Evolutionary conservation across 2,113 vertebrate species (phyloP).

Genomic region (Salvator merianae): DNA sequence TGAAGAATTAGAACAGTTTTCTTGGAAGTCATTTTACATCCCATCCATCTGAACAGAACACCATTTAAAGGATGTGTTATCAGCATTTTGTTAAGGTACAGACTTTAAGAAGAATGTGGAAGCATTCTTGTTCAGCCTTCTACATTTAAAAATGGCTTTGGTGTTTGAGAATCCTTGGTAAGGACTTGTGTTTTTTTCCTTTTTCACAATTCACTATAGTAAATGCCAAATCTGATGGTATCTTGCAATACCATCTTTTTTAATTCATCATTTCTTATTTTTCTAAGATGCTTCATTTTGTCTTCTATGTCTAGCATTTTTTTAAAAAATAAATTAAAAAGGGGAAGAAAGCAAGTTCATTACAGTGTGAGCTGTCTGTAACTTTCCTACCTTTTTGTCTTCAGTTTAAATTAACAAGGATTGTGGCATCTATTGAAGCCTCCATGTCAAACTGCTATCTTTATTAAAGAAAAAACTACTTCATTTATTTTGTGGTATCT

Average conservation of each 20-base stretch:
- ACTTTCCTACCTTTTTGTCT: not conserved
- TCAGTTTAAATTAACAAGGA: conserved; percentile 23
- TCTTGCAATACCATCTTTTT: not conserved
- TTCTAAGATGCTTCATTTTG: conserved; percentile 9
- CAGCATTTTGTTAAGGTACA: not conserved
- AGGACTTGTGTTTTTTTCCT: not conserved
- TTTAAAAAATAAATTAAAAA: conserved; percentile 12
- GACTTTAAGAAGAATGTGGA: conserved; percentile 1
- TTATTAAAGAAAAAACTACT: conserved; percentile 50
- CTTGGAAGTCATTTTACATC: conserved; percentile 12
- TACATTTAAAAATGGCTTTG: not conserved
- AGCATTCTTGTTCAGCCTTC: not conserved
- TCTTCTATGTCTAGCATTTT: not conserved
- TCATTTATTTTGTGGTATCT: conserved; percentile 51
- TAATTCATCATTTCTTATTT: not conserved
- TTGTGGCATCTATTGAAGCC: conserved; percentile 45
- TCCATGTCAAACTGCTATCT: conserved; percentile 61
- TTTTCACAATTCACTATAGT: not conserved
- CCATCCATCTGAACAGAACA: not conserved
- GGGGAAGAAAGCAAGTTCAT: conserved; percentile 31
- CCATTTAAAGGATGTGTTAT: not conserved
- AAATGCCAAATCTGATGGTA: not conserved
- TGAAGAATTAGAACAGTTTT: not conserved
- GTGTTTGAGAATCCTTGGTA: not conserved
- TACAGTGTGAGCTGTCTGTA: not conserved